Conservation (phyloP, 2,888 invertebrate genomes). For the Folsomia candida region DNA sequence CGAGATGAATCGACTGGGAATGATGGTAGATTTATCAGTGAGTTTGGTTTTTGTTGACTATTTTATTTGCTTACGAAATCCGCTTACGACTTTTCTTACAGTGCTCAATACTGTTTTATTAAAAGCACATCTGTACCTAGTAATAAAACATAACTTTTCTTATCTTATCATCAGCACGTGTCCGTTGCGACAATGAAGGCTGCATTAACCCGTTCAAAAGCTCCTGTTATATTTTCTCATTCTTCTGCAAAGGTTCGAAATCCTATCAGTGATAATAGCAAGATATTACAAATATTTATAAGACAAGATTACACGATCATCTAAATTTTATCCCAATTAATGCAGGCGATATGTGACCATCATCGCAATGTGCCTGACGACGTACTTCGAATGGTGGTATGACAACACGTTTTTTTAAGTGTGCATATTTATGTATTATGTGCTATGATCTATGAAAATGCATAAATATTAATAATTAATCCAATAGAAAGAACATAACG, state of each 20-base stretch:
- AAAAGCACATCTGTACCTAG: too few relatives aligned
- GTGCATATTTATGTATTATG: not conserved
- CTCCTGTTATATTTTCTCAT: constrained; percentile 57
- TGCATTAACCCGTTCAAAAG: constrained; percentile 61
- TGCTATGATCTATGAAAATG: not conserved
- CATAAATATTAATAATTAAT: constrained; percentile 32
- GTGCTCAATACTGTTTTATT: too few relatives aligned
- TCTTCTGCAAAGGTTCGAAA: constrained; percentile 58
- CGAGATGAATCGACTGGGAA: constrained; percentile 69
- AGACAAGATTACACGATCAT: not conserved
- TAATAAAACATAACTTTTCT: constrained; percentile 58
- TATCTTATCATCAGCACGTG: too few relatives aligned
- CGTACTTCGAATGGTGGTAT: constrained; percentile 61
- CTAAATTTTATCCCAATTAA: not conserved
- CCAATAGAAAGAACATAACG: constrained; percentile 73
- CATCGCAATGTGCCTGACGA: constrained; percentile 63
- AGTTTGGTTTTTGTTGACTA: too few relatives aligned
- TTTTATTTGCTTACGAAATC: too few relatives aligned
- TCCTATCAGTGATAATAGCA: not conserved
- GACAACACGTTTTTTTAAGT: constrained; percentile 41
- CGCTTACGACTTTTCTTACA: too few relatives aligned
- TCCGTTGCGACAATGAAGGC: constrained; percentile 64
- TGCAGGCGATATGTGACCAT: constrained; percentile 61
- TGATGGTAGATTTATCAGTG: constrained; percentile 68
- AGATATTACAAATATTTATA: not conserved